Base-by-base conservation (phyloP, 2,888 invertebrate genomes). In the Amiota communis region DNA sequence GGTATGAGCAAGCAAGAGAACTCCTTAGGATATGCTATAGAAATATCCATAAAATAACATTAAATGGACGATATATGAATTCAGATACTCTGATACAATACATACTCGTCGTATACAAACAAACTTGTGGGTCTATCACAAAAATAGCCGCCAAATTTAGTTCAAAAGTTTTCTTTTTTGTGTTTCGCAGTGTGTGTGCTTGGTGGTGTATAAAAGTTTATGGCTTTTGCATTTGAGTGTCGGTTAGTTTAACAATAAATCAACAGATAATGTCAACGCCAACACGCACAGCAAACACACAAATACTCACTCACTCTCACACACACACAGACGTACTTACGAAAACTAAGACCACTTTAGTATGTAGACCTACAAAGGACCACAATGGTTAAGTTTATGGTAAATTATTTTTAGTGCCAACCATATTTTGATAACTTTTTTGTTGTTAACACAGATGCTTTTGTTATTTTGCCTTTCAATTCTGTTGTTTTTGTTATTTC, bases 251-350 rank as follows among this genome's bases (percentile, higher is more conserved):
- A 80, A 81, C 71, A 79, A 81, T 84, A 83, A 83, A 84, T 83
- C 83, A 81, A 81, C 65, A 75, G 81, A 80, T 84, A 84, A 80
- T 80, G 83, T 81, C 80, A 80, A 78, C 76, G 72, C 71, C 59
- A 51, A 17, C 47, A 65, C 65, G 23, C 20, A 36, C 13, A 15
- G 13, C 51, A n/a, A n/a, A n/a, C 3, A 36, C 36, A 36, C 23
- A 36, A 13, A 20, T 20, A 51, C 51, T 49, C 67, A 67, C 20
- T 17, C 6, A 12, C 17, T 1, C 17, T 15, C 46, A 11, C 47
- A 20, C 4, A 47, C 64, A 46, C 48, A 36, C 0, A 36, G 23
- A 23, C 23, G 23, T 36, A 36, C 36, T 36, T 36, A 36, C 6
- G 36, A 36, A 2, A 36, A 36, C 36, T 36, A 36, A 36, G 36